Percentiles rank a stretch among this genome's conserved stretches.
These are phyloP conservation scores for Hydraecia micacea DNA, from an alignment of 2,888 invertebrate species.

Conservation along the genomic window DNA sequence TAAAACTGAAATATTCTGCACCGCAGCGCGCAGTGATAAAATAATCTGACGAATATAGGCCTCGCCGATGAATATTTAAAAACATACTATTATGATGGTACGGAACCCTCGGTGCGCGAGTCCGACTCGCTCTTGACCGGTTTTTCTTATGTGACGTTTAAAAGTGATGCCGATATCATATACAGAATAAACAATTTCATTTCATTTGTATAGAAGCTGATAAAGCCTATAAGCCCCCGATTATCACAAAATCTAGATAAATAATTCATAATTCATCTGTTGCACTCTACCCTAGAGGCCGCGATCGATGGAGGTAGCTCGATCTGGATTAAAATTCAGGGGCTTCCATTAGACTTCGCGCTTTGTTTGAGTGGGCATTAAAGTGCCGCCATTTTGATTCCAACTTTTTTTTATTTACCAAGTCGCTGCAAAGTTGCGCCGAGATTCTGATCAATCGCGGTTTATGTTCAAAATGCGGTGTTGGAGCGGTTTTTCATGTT, in stretches of 20 bases:
- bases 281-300: slow-evolving; percentile 20
- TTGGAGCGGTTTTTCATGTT: slow-evolving; percentile 28
- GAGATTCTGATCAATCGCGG: slow-evolving; percentile 59
- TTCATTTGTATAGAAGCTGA: background rate
- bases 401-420: slow-evolving; percentile 58
- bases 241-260: slow-evolving; percentile 8
- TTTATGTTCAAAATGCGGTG: slow-evolving; percentile 41
- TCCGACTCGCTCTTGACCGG: no score
- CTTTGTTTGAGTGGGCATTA: slow-evolving; percentile 72
- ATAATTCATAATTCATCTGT: slow-evolving; percentile 27
- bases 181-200: no score
- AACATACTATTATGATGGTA: no score
- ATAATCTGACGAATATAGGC: no score
- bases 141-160: no score
- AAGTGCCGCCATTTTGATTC: slow-evolving; percentile 59
- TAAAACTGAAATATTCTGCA: no score
- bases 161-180: no score
- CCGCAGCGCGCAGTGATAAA: no score
- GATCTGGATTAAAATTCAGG: slow-evolving; percentile 72
- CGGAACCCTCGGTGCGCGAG: no score
- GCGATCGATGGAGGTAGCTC: slow-evolving; percentile 35
- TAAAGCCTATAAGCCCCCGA: background rate
- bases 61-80: no score
- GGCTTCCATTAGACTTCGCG: slow-evolving; percentile 70
- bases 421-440: slow-evolving; percentile 49